These are phyloP conservation scores for Aepyceros melampus DNA, from an alignment of 2,113 vertebrate species.

Conservation along the genomic window DNA sequence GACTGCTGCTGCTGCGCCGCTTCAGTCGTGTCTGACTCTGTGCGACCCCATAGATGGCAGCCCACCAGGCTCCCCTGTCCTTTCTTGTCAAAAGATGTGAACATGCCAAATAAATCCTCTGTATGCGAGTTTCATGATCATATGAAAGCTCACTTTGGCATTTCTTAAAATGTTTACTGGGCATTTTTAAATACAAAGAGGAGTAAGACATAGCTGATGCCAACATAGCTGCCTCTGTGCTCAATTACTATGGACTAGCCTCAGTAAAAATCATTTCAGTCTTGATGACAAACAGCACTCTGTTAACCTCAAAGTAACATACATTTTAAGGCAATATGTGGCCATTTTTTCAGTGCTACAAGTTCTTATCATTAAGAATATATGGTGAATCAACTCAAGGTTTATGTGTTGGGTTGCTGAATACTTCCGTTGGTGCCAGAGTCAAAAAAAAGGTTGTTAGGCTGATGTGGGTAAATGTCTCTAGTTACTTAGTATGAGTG, in stretches of 20 bases:
- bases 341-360: slow-evolving; percentile 13
- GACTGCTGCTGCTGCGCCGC: no score
- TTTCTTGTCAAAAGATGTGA: neutral
- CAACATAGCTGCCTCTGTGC: neutral
- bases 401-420: neutral
- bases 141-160: neutral
- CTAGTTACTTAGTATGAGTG: neutral
- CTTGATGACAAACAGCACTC: neutral
- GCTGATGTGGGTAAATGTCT: neutral
- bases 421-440: neutral
- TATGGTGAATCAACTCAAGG: neutral
- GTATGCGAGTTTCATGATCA: neutral
- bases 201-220: neutral
- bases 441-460: neutral
- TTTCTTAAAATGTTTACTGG: slow-evolving; percentile 12
- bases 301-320: neutral
- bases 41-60: no score
- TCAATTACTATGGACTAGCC: neutral
- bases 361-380: slow-evolving; percentile 35
- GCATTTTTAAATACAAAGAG: neutral
- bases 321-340: neutral
- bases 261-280: neutral
- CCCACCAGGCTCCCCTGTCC: no score
- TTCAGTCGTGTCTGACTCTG: no score
- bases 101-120: neutral